Evolutionary conservation across 1,140 invertebrate species (phyloP).

Genomic region (Ganaspis sp.): DNA sequence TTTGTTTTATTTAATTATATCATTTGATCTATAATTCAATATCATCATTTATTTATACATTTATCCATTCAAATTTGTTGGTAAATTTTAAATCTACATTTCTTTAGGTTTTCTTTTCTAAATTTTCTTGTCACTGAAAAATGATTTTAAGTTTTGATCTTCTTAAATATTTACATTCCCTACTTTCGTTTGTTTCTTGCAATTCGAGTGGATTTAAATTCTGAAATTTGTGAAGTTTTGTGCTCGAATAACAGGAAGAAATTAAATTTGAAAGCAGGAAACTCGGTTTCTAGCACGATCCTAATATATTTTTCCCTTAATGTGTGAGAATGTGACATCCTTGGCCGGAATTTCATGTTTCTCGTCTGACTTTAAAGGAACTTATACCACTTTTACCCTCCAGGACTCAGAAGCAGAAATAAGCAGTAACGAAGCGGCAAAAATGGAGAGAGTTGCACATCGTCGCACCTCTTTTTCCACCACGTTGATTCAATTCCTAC

Average conservation of each 20-base stretch:
- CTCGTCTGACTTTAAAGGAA: slow-evolving; percentile 26
- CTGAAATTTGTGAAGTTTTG: background rate
- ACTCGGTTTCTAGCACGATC: background rate
- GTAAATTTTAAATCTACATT: too few species aligned
- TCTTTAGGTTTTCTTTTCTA: too few species aligned
- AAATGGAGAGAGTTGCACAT: slow-evolving; percentile 23
- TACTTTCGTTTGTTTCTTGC: too few species aligned
- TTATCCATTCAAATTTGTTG: too few species aligned
- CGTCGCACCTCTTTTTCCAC: slow-evolving; percentile 30
- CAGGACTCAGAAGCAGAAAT: slow-evolving; percentile 26
- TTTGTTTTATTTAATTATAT: too few species aligned
- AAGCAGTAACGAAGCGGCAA: slow-evolving; percentile 29
- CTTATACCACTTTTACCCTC: slow-evolving; percentile 28
- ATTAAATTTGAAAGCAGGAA: background rate
- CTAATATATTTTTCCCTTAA: background rate
- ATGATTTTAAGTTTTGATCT: too few species aligned
- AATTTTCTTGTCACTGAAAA: too few species aligned
- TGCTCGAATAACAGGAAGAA: background rate
- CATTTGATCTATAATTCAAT: too few species aligned
- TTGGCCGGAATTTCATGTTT: slow-evolving; percentile 14
- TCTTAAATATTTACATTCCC: too few species aligned
- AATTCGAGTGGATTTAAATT: background rate
- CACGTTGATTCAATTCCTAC: slow-evolving; percentile 5
- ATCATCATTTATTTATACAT: too few species aligned
- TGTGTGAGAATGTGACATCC: slow-evolving; percentile 24